A percentile compares a stretch with the other conserved stretches of the same genome.
Evolutionary conservation across 2,797 vertebrate species (phyloP).

Genomic region (Crax fasciolata): DNA sequence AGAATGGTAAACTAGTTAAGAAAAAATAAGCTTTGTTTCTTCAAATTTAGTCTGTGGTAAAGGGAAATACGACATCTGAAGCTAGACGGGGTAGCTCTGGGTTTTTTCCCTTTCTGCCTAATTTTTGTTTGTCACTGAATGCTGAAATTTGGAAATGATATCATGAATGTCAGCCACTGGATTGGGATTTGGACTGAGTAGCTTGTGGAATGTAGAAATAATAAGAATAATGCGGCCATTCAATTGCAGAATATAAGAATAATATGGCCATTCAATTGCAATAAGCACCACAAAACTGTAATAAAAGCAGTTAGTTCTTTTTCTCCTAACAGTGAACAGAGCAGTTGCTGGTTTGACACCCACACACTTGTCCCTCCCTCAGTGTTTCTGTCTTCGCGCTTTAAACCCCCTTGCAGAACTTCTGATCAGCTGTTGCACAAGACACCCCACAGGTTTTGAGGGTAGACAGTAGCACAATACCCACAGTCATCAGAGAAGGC

Average conservation of each 20-base stretch:
- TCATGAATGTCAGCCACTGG: neutral
- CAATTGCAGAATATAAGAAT: neutral
- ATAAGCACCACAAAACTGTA: neutral
- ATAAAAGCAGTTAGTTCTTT: conserved; percentile 30
- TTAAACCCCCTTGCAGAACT: neutral
- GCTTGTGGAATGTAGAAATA: neutral
- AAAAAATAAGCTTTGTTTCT: neutral
- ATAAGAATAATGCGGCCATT: neutral
- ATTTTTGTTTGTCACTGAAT: neutral
- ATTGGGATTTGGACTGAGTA: neutral
- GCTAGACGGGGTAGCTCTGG: neutral
- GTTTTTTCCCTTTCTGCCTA: neutral
- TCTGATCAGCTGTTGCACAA: neutral
- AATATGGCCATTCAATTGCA: neutral
- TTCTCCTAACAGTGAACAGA: neutral
- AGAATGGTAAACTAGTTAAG: neutral
- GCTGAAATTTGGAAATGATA: neutral
- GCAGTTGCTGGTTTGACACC: conserved; percentile 29
- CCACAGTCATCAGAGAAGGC: neutral
- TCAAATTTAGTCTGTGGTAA: neutral
- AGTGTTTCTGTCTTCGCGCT: conserved; percentile 26
- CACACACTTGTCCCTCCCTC: conserved; percentile 8
- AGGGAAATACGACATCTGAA: neutral
- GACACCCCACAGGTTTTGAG: neutral
- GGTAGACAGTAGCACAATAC: neutral